These are phyloP conservation scores for Meiosimyza decipiens DNA, from an alignment of 2,888 invertebrate species.

Conservation along the genomic window DNA sequence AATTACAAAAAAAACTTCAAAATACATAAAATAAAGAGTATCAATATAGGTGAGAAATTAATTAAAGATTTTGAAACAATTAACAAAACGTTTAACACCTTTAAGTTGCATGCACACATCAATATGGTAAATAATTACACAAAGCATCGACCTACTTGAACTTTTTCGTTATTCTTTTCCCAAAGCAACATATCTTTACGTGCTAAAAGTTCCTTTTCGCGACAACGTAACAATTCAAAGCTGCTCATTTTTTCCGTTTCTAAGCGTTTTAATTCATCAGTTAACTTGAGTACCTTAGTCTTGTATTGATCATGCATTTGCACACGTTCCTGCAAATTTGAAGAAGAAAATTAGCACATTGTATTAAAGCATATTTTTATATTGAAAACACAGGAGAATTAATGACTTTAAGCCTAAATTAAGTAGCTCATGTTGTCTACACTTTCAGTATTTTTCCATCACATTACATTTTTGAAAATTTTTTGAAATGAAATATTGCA, in stretches of 20 bases:
- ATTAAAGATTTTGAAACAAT: constrained; percentile 30
- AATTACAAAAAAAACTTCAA: constrained; percentile 46
- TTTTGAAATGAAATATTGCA: no score
- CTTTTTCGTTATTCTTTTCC: constrained; percentile 67
- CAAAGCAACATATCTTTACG: constrained; percentile 66
- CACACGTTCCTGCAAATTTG: constrained; percentile 67
- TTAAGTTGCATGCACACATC: constrained; percentile 40
- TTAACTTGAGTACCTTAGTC: constrained; percentile 63
- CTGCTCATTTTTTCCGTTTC: constrained; percentile 69
- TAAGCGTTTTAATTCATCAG: constrained; percentile 68
- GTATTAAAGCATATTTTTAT: background rate
- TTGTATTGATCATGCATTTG: constrained; percentile 68
- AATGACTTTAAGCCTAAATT: no score
- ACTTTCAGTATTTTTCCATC: no score
- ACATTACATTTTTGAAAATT: no score
- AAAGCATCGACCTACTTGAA: constrained; percentile 55
- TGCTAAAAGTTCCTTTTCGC: constrained; percentile 68
- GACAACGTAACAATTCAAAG: constrained; percentile 70
- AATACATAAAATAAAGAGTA: constrained; percentile 56
- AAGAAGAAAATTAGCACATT: background rate
- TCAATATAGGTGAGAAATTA: constrained; percentile 51
- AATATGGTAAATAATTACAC: constrained; percentile 28
- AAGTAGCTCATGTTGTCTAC: no score
- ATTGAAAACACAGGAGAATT: background rate
- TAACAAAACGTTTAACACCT: constrained; percentile 49